phyloP scores from a whole-genome alignment of 30 jellyfish, hydroid and myxozoan species.

The Sanderia malayensis region DNA sequence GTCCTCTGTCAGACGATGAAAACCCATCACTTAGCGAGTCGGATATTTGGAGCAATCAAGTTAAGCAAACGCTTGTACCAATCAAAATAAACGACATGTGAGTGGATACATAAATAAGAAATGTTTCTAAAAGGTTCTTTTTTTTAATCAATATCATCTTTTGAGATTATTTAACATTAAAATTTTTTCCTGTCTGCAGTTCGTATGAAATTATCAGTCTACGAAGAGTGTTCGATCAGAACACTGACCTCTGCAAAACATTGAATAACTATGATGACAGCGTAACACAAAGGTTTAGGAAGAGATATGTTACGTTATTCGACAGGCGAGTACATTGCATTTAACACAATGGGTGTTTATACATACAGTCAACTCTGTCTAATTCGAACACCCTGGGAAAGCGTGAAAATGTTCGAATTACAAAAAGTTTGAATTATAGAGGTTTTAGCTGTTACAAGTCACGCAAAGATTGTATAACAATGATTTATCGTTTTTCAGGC shows the following conservation, averaged over 20 bases:
- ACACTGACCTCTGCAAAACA: neutral
- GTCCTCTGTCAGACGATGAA: constrained; percentile 26
- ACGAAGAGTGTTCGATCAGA: neutral
- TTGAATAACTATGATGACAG: neutral
- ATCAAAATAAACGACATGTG: constrained; percentile 31
- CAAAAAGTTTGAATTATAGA: too few relatives aligned
- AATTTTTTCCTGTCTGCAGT: neutral
- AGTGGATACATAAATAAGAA: neutral
- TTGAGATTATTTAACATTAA: too few relatives aligned
- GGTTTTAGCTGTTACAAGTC: too few relatives aligned
- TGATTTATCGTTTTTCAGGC: neutral
- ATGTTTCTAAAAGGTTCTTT: neutral
- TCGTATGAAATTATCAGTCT: constrained; percentile 12
- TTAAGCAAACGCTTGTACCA: constrained; percentile 5
- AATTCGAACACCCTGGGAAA: too few relatives aligned
- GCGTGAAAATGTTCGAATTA: too few relatives aligned
- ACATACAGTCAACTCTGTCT: too few relatives aligned
- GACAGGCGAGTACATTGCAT: constrained; percentile 16
- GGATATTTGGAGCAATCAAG: constrained; percentile 34
- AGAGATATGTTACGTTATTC: constrained; percentile 8
- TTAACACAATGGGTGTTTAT: too few relatives aligned
- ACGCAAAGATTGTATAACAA: too few relatives aligned
- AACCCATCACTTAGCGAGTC: constrained; percentile 1
- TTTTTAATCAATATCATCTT: too few relatives aligned
- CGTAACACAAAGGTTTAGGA: neutral